A percentile compares a stretch with the other conserved stretches of the same genome.
Conservation (phyloP, 2,888 invertebrate species). For the Drosophila kuntzei region DNA sequence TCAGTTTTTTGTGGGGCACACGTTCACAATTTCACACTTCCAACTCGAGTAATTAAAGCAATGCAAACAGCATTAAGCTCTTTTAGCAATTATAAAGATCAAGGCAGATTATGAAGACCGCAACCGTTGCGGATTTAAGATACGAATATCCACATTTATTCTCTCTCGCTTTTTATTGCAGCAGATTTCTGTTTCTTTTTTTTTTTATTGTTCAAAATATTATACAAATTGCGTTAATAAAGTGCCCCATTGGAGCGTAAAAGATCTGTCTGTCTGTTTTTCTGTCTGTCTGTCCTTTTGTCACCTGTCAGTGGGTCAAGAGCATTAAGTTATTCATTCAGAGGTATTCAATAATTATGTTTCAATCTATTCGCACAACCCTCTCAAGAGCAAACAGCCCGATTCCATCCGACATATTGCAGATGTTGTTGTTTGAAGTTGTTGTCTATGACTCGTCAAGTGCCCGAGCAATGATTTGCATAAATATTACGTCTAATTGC, state of each 20-base stretch:
- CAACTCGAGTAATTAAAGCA: constrained; percentile 53
- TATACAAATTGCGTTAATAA: constrained; percentile 56
- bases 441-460: constrained; percentile 38
- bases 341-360: constrained; percentile 52
- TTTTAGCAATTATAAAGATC: constrained; percentile 65
- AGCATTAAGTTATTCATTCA: constrained; percentile 48
- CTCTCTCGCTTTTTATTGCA: constrained; percentile 22
- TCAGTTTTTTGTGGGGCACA: constrained; percentile 45
- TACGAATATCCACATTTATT: constrained; percentile 27
- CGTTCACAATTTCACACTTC: constrained; percentile 35
- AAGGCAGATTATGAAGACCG: constrained; percentile 49
- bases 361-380: constrained; percentile 39
- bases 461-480: constrained; percentile 71
- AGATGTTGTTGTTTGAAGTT: constrained; percentile 6
- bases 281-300: constrained; percentile 46
- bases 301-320: constrained; percentile 75
- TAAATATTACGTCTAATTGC: constrained; percentile 73
- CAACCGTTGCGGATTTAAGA: constrained; percentile 31
- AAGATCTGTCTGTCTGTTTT: constrained; percentile 11
- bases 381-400: constrained; percentile 36
- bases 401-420: constrained; percentile 17
- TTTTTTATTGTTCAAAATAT: constrained; percentile 1
- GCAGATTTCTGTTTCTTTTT: constrained; percentile 22
- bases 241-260: constrained; percentile 44
- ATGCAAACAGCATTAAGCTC: constrained; percentile 68